These are phyloP conservation scores for fruit fly (Drosophila melanogaster) DNA, from an alignment of 1,140 invertebrate species.

Conservation along the genomic window DNA sequence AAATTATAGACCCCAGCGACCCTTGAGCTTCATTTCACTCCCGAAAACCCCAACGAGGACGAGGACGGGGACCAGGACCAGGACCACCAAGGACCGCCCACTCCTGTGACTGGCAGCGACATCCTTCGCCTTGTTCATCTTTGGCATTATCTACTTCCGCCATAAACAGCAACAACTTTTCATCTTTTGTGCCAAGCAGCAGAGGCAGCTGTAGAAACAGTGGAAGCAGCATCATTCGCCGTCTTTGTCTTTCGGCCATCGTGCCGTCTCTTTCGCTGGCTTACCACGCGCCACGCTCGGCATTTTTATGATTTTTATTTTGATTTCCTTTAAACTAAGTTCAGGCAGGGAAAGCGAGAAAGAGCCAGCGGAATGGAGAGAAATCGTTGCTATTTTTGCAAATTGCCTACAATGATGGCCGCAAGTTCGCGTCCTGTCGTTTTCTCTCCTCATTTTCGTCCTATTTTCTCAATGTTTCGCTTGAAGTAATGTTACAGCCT, in stretches of 20 bases:
- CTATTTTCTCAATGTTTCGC: constrained; percentile 50
- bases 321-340: constrained; percentile 83
- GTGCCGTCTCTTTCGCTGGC: constrained; percentile 14
- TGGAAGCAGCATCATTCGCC: constrained; percentile 26
- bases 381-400: constrained; percentile 81
- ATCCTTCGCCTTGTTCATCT: constrained; percentile 74
- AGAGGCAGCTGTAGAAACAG: constrained; percentile 9
- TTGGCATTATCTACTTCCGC: constrained; percentile 82
- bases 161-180: constrained; percentile 83
- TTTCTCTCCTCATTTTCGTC: constrained; percentile 10
- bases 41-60: neutral
- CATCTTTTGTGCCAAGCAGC: constrained; percentile 75
- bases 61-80: neutral
- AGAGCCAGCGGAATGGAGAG: constrained; percentile 7
- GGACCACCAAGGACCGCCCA: constrained; percentile 10
- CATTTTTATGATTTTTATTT: constrained; percentile 83
- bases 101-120: constrained; percentile 37
- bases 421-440: constrained; percentile 63
- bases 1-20: constrained; percentile 78
- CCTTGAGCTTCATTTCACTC: constrained; percentile 72
- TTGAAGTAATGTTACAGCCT: constrained; percentile 60
- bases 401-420: constrained; percentile 82
- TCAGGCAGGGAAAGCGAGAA: constrained; percentile 5
- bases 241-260: constrained; percentile 49
- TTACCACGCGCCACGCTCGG: constrained; percentile 62